Evolutionary conservation across 1,140 invertebrate genomes (phyloP), one percentile per base, ranked within the genome.

Genomic region (Tetraneura akinire): DNA sequence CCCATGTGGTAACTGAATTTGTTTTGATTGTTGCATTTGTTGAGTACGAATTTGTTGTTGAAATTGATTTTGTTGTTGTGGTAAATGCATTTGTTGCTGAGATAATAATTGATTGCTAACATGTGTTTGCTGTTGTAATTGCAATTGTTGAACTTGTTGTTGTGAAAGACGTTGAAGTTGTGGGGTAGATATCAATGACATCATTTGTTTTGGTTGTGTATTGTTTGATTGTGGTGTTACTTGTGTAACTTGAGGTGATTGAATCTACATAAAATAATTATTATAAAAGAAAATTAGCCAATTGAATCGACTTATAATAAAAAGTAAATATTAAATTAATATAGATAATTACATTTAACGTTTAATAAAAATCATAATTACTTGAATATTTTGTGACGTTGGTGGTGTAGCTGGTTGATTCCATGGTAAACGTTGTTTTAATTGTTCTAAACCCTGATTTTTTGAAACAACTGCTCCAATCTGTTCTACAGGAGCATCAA

Each of bases 381-480:
- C 37, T 83, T 83, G 29, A 83, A 85, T 70, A 82, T 81, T 45
- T 83, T 68, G 68, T 81, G 80, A 81, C 73, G 83, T 29, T 55
- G 82, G 64, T 81, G 83, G 74, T 82, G 83, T 26, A 23, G 82
- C 71, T 26, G 81, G 87, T 84, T 92, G 91, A 86, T 92, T 92
- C 91, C 91, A 92, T 32, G 91, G 91, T 91, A 93, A 92, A 23
- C 91, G 87, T 85, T 92, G 91, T 82, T 92, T 93, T 16, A 93
- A 84, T 85, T 92, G 91, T 82, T 92, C 91, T 55, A 93, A 84
- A 83, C 92, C 87, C 5, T 90, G 91, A 85, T 91, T 84, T 55
- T 83, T 83, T 23, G 82, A 53, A 86, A 82, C 86, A 23, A 66
- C 62, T 66, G 82, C 68, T 68, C 82, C 80, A 45, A 82, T 51